Evolutionary conservation across 1,140 invertebrate genomes (phyloP), one percentile per base, ranked within the genome.

Genomic region (Hypothenemus hampei): DNA sequence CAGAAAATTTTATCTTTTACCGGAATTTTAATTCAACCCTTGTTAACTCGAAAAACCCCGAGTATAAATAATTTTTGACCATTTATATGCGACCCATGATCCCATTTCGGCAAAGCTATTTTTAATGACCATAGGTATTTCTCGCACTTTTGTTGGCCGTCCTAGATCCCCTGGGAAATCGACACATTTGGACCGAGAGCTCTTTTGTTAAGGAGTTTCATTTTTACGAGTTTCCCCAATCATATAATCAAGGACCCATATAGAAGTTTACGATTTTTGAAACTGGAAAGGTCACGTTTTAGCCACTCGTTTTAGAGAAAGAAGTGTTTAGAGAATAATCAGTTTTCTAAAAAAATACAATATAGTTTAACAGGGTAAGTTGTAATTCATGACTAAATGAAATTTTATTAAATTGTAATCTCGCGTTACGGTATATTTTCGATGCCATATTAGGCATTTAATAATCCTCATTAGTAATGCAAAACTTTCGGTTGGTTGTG

Each of bases 211-310:
- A 47, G 45, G 35, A 47, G 29, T 47, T 47, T 35, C 31, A 47
- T 47, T 47, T 47, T 47, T 47, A 47, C 45, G 45, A 47, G 45
- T 47, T 47, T 47, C 31, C 7, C 23, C 45, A 47, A 47, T 47
- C 45, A 47, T 47, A 47, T 35, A 47, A 47, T 47, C 45, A 19
- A 35, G 29, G 24, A 6, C 29, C 45, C 21, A 20, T 47, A n/a
- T n/a, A n/a, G 21, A 18, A 33, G 23, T 47, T 33, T n/a, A 11
- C 29, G 31, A 35, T 47, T 47, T 35, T 16, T 16, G 15, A 29
- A n/a, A n/a, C n/a, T n/a, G n/a, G n/a, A n/a, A n/a, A n/a, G n/a
- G n/a, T n/a, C n/a, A n/a, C n/a, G n/a, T n/a, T n/a, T n/a, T n/a
- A n/a, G n/a, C n/a, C n/a, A n/a, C n/a, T n/a, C n/a, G n/a, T n/a